These are phyloP conservation scores for Platysteira castanea DNA, from an alignment of 2,113 vertebrate genomes.

Conservation along the genomic window DNA sequence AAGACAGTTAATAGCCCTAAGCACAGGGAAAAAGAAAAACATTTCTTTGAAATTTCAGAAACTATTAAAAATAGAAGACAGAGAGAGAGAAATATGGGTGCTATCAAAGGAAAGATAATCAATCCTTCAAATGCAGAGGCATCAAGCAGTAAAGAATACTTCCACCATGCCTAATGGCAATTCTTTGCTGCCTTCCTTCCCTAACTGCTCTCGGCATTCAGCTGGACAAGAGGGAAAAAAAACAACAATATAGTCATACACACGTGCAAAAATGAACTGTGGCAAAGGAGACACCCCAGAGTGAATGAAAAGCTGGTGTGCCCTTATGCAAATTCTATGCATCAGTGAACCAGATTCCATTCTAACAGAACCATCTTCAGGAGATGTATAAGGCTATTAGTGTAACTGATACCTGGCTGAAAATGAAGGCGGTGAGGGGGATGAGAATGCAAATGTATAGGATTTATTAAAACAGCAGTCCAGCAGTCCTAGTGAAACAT, in stretches of 20 bases:
- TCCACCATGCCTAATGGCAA: conserved; percentile 46
- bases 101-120: conserved; percentile 40
- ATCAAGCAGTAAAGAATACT: conserved; percentile 24
- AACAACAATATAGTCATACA: background rate
- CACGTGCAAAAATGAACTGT: background rate
- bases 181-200: conserved; percentile 30
- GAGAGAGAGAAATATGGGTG: conserved; percentile 1
- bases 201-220: background rate
- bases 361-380: conserved; percentile 19
- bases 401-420: conserved; percentile 16
- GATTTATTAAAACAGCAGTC: conserved; percentile 12
- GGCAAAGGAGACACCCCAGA: background rate
- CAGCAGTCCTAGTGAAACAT: background rate
- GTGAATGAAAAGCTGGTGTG: conserved; percentile 13
- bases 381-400: conserved; percentile 21
- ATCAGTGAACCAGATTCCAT: conserved; percentile 1
- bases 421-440: background rate
- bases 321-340: conserved; percentile 11
- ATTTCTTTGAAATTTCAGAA: conserved; percentile 50
- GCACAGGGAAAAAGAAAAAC: conserved; percentile 1
- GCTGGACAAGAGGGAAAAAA: background rate
- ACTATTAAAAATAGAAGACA: background rate
- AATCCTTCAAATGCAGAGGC: conserved; percentile 44
- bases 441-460: background rate
- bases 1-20: conserved; percentile 53